These are phyloP conservation scores for Drosophila ercepeae DNA, from an alignment of 1,140 invertebrate genomes.

Conservation along the genomic window DNA sequence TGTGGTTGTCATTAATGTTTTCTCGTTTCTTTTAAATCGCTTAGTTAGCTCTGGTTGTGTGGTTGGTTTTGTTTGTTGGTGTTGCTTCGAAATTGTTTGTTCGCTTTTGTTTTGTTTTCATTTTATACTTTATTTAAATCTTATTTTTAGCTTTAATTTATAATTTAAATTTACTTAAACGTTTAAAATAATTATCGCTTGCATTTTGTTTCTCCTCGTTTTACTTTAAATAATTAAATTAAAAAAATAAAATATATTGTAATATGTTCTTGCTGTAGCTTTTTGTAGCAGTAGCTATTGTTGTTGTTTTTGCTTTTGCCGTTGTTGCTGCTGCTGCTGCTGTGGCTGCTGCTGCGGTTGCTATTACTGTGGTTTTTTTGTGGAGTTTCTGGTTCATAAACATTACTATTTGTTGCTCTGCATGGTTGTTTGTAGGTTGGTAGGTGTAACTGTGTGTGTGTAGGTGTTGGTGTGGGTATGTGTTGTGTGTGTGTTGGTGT, in stretches of 20 bases:
- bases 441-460: constrained; percentile 20
- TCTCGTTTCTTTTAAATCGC: constrained; percentile 24
- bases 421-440: constrained; percentile 38
- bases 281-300: constrained; percentile 40
- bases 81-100: constrained; percentile 53
- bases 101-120: constrained; percentile 62
- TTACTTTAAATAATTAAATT: constrained; percentile 84
- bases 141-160: constrained; percentile 82
- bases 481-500: constrained; percentile 36
- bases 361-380: constrained; percentile 57
- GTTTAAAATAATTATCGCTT: constrained; percentile 84
- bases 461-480: constrained; percentile 28
- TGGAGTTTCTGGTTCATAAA: constrained; percentile 76
- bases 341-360: constrained; percentile 34
- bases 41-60: constrained; percentile 62
- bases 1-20: constrained; percentile 28
- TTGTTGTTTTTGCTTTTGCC: constrained; percentile 36
- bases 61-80: constrained; percentile 48
- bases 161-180: constrained; percentile 84
- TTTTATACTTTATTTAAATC: constrained; percentile 82
- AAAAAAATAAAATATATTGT: constrained; percentile 80
- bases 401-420: constrained; percentile 75
- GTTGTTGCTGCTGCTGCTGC: constrained; percentile 18
- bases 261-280: constrained; percentile 74
- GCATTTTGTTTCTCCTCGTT: constrained; percentile 73